Evolutionary conservation across 1,140 invertebrate genomes (phyloP), one percentile per base, ranked within the genome.

Genomic region (Vollenhovia emeryi): DNA sequence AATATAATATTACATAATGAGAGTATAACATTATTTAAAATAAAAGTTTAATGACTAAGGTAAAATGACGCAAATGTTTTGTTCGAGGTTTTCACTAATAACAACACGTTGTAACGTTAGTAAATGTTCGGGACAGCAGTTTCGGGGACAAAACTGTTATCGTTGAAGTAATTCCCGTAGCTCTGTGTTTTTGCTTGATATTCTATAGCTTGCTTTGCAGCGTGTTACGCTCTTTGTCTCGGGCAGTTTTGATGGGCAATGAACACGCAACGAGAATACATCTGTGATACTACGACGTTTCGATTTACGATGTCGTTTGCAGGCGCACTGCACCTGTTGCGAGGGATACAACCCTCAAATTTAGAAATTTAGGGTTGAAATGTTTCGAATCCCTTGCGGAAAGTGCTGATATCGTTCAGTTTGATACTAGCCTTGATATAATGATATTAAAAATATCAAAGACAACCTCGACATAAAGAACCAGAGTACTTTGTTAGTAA

Each of bases 251-350:
- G 45, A 71, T 45, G 18, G 45, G 45, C 21, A 71, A 71, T 50
- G 6, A 71, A 50, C 24, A 3, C 0, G 18, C 24, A 30, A 48
- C 43, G 24, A 30, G 33, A 50, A 50, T 69, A 69, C 45, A 27
- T 69, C 11, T 15, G 18, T 43, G 24, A 48, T 68, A 68, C 15
- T 50, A 11, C 18, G 27, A 15, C 68, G 45, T 11, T 71, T 71
- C 27, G 15, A 71, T 50, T 71, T 18, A 24, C 15, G 43, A 48
- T 71, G 68, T 71, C 45, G 15, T 71, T 18, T 71, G 68, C 68
- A 69, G 43, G 24, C 43, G 9, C 15, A 27, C 15, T 48, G 43
- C 43, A 71, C 18, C 45, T 69, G 24, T 69, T 15, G 43, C 45
- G 9, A 50, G 45, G 11, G 15, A 71, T 18, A 9, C 68, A 27